These are phyloP conservation scores for Cuniculus paca DNA, from an alignment of 2,797 vertebrate species.

Conservation along the genomic window DNA sequence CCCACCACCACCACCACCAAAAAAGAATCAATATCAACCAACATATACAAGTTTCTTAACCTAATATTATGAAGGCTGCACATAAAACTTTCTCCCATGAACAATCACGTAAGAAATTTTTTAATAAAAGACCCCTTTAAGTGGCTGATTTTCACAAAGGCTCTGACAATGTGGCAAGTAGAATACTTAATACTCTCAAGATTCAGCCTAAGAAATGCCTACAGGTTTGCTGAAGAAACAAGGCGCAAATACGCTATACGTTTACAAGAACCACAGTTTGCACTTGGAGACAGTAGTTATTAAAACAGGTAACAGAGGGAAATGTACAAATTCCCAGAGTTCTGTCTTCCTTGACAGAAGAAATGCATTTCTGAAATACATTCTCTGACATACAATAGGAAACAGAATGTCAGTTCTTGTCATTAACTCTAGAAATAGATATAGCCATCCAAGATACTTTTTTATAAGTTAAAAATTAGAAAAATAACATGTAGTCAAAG, in stretches of 20 bases:
- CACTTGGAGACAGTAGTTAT: neutral
- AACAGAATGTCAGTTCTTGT: neutral
- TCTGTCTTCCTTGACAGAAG: neutral
- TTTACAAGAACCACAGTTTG: slow-evolving; percentile 13
- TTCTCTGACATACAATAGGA: slow-evolving; percentile 18
- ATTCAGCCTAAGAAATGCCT: slow-evolving; percentile 42
- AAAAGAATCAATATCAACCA: neutral
- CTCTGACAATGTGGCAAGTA: slow-evolving; percentile 24
- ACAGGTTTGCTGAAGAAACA: neutral
- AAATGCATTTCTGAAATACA: slow-evolving; percentile 1
- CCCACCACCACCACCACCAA: neutral
- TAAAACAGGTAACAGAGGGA: slow-evolving; percentile 12
- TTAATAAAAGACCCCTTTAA: slow-evolving; percentile 9
- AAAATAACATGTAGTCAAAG: neutral
- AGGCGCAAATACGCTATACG: neutral
- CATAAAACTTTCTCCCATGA: slow-evolving; percentile 12
- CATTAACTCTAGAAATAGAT: slow-evolving; percentile 41
- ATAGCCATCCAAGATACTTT: neutral
- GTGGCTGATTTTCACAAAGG: neutral
- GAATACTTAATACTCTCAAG: neutral
- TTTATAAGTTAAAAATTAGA: slow-evolving; percentile 52
- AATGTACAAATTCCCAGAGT: neutral
- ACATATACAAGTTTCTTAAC: neutral
- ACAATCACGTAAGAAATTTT: neutral
- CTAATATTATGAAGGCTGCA: slow-evolving; percentile 13